phyloP scores from a whole-genome alignment of 2,113 vertebrate genomes.

The Machaerirhynchus nigripectus region DNA sequence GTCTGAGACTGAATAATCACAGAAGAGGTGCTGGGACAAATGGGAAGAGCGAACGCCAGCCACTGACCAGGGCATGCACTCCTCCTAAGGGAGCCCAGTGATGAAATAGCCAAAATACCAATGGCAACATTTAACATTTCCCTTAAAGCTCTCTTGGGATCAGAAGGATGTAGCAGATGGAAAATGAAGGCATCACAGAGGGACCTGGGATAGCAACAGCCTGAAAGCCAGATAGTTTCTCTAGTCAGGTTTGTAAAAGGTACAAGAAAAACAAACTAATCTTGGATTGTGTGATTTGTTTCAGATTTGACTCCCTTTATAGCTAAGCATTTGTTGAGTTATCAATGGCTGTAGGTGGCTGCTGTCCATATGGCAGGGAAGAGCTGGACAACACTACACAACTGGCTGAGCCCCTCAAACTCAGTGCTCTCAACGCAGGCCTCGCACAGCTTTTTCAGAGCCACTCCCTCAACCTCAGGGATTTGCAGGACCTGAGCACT shows the following conservation, averaged over 20 bases:
- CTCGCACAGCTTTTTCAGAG: background rate
- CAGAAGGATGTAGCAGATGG: background rate
- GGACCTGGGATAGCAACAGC: background rate
- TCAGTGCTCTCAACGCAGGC: background rate
- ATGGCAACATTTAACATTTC: background rate
- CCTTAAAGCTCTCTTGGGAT: background rate
- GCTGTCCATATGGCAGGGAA: background rate
- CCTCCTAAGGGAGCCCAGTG: background rate
- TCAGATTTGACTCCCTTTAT: background rate
- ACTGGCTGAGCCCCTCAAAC: background rate
- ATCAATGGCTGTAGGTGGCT: background rate
- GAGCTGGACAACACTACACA: background rate
- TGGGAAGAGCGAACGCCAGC: background rate
- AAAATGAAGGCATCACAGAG: background rate
- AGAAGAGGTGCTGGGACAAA: background rate
- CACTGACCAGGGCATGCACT: background rate
- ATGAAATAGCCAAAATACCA: background rate
- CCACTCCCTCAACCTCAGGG: background rate
- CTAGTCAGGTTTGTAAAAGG: background rate
- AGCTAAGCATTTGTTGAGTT: too few relatives aligned
- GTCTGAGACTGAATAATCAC: background rate
- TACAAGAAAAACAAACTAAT: background rate
- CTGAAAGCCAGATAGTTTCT: background rate
- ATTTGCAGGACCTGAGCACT: background rate
- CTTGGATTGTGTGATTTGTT: background rate